Evolutionary conservation across 1,140 invertebrate genomes (phyloP).

Genomic region (Lepeophtheirus salmonis): DNA sequence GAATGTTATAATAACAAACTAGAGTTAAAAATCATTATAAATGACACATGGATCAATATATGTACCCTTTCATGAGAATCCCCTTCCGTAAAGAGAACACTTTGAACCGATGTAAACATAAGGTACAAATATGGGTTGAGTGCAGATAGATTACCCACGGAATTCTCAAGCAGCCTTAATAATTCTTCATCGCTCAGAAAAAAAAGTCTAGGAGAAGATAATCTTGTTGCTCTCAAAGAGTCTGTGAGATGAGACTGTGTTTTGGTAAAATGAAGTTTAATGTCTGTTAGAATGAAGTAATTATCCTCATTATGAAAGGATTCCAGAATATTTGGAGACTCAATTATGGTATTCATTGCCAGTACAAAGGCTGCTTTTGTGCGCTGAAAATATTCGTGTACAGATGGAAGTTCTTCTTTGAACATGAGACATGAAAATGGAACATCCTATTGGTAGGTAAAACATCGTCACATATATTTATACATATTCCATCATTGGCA

Average conservation of each 20-base stretch:
- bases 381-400: background rate
- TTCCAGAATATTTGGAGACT: background rate
- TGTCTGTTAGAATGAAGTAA: background rate
- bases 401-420: background rate
- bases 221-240: background rate
- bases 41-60: background rate
- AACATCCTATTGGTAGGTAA: too few relatives aligned
- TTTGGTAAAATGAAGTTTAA: background rate
- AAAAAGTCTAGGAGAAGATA: slow-evolving; percentile 5
- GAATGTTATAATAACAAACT: too few relatives aligned
- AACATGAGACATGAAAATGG: background rate
- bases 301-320: background rate
- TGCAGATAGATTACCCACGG: background rate
- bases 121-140: background rate
- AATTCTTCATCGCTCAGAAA: slow-evolving; percentile 1
- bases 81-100: background rate
- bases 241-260: background rate
- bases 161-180: background rate
- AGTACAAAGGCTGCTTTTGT: background rate
- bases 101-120: background rate
- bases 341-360: background rate
- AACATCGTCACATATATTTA: too few relatives aligned
- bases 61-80: background rate
- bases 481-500: too few relatives aligned
- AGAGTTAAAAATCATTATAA: background rate